These are phyloP conservation scores for Buceros bicornis DNA, from an alignment of 2,797 vertebrate genomes.

Conservation along the genomic window DNA sequence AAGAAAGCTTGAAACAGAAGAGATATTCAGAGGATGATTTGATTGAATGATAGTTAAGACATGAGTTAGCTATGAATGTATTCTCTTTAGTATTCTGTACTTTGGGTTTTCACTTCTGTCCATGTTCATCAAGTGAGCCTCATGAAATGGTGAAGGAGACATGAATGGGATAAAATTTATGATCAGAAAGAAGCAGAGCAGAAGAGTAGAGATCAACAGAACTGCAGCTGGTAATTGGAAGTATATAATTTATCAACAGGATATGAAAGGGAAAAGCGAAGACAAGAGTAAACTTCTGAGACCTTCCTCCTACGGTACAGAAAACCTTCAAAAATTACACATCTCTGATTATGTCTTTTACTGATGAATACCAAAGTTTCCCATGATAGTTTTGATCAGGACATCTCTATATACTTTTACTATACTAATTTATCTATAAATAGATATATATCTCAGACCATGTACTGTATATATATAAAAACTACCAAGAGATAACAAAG, in stretches of 20 bases:
- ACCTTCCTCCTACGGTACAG: background rate
- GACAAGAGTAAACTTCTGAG: background rate
- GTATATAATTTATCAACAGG: background rate
- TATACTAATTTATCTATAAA: background rate
- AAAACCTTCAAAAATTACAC: background rate
- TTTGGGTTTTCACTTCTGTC: background rate
- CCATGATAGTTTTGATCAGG: background rate
- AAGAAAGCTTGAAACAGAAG: background rate
- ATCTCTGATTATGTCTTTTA: background rate
- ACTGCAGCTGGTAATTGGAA: background rate
- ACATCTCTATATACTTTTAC: background rate
- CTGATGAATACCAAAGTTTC: background rate
- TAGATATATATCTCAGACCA: background rate
- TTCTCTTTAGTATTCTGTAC: background rate
- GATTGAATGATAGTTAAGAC: background rate
- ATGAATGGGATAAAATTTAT: background rate
- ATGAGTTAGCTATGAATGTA: background rate
- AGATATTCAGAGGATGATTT: background rate
- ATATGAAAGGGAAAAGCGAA: background rate
- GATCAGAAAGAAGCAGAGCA: background rate
- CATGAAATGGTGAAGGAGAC: background rate
- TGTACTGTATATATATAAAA: background rate
- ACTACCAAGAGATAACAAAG: background rate
- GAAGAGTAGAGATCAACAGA: background rate
- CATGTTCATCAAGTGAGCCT: background rate